phyloP scores from a whole-genome alignment of 2,113 vertebrate species.

The Corythornis madagascariensis region DNA sequence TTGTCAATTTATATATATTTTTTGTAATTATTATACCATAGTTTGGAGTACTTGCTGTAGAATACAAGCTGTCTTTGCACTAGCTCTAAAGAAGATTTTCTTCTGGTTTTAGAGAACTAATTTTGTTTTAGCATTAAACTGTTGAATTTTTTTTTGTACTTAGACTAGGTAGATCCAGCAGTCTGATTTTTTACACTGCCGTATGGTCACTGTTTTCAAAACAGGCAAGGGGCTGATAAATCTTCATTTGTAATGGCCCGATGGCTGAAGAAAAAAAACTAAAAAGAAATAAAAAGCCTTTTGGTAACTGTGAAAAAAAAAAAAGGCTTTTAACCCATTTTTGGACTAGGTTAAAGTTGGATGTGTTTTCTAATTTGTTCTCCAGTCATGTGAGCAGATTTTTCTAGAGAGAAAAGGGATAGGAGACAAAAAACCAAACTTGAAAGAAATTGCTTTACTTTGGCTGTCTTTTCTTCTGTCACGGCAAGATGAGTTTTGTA shows the following conservation, averaged over 20 bases:
- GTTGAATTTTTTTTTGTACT: conserved; percentile 82
- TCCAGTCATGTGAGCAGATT: conserved; percentile 82
- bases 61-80: conserved; percentile 99
- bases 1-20: conserved; percentile 79
- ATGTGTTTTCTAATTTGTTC: conserved; percentile 82
- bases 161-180: conserved; percentile 82
- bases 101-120: conserved; percentile 90
- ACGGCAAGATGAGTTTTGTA: conserved; percentile 79
- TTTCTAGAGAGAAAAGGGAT: conserved; percentile 80
- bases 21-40: conserved; percentile 88
- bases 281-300: conserved; percentile 68
- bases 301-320: conserved; percentile 75
- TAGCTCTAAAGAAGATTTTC: conserved; percentile 98
- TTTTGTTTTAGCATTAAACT: conserved; percentile 95
- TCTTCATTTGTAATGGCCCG: conserved; percentile 77
- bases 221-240: conserved; percentile 76
- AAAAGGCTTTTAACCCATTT: conserved; percentile 82
- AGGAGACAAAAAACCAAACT: conserved; percentile 84
- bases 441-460: conserved; percentile 91
- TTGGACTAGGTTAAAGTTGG: conserved; percentile 83
- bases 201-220: conserved; percentile 83
- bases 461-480: conserved; percentile 83
- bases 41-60: conserved; percentile 92
- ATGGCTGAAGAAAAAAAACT: conserved; percentile 54
- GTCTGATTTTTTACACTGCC: conserved; percentile 81